phyloP scores from a whole-genome alignment of 2,888 invertebrate species.

The Malachius bipustulatus region DNA sequence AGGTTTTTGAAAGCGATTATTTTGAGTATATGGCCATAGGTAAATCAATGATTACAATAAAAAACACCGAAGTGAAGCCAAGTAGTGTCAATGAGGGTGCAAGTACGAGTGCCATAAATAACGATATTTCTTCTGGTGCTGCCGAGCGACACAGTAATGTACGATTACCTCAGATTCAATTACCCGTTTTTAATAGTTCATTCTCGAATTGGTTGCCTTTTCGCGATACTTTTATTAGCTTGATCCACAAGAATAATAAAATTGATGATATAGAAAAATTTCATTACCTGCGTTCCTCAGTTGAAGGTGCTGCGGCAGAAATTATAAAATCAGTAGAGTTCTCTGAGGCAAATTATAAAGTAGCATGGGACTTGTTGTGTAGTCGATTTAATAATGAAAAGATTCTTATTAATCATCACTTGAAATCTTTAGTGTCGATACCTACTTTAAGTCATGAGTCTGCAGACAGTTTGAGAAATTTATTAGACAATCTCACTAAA shows the following conservation, averaged over 20 bases:
- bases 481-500: slow-evolving; percentile 14
- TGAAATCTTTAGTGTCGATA: slow-evolving; percentile 16
- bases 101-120: no score
- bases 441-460: no score
- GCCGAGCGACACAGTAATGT: no score
- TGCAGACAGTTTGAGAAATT: slow-evolving; percentile 16
- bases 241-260: slow-evolving; percentile 18
- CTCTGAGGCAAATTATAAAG: slow-evolving; percentile 16
- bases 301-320: slow-evolving; percentile 17
- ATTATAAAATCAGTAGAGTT: slow-evolving; percentile 16
- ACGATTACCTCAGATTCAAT: slow-evolving; percentile 16
- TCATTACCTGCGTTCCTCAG: slow-evolving; percentile 17
- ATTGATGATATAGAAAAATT: slow-evolving; percentile 18
- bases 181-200: slow-evolving; percentile 18
- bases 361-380: slow-evolving; percentile 18
- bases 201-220: slow-evolving; percentile 17
- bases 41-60: no score
- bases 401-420: slow-evolving; percentile 18
- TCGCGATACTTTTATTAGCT: slow-evolving; percentile 17
- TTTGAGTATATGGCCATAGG: no score
- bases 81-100: no score
- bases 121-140: no score
- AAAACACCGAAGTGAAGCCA: no score
- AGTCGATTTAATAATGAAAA: slow-evolving; percentile 18
- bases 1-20: no score